Percentiles rank a stretch among this genome's conserved stretches.
These are phyloP conservation scores for Natator depressus DNA, from an alignment of 2,113 vertebrate genomes.

Conservation along the genomic window DNA sequence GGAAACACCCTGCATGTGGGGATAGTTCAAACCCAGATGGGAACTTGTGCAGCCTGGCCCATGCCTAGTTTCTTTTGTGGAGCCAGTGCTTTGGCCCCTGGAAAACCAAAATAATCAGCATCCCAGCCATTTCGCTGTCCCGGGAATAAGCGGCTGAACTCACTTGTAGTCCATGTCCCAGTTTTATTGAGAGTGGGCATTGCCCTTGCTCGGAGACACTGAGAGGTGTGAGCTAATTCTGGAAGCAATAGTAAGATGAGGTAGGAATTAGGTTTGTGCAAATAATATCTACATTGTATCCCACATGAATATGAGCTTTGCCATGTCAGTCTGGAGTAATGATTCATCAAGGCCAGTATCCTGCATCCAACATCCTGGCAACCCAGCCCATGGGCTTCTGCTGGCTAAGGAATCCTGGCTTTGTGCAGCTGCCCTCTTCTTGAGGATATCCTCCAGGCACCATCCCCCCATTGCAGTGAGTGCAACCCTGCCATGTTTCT, in stretches of 20 bases:
- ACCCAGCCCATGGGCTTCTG: no score
- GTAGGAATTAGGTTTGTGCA: no score
- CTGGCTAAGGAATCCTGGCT: not conserved
- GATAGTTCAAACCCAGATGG: not conserved
- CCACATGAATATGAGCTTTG: no score
- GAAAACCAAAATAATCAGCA: not conserved
- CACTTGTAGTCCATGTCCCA: not conserved
- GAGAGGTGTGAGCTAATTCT: not conserved
- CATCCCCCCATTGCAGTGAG: not conserved
- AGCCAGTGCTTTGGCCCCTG: not conserved
- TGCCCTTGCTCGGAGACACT: not conserved
- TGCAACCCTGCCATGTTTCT: not conserved
- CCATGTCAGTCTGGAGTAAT: no score
- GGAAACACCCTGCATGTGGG: not conserved
- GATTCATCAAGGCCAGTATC: no score
- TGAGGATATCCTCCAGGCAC: not conserved
- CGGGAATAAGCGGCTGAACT: not conserved
- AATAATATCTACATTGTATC: no score
- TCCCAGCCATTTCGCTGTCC: not conserved
- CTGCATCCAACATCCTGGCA: no score
- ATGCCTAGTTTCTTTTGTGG: not conserved
- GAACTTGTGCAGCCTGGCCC: not conserved
- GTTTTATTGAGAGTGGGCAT: not conserved
- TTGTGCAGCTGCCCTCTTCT: not conserved
- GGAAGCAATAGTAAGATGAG: no score